phyloP scores from a whole-genome alignment of 2,113 vertebrate species.

The Chionodraco myersi region DNA sequence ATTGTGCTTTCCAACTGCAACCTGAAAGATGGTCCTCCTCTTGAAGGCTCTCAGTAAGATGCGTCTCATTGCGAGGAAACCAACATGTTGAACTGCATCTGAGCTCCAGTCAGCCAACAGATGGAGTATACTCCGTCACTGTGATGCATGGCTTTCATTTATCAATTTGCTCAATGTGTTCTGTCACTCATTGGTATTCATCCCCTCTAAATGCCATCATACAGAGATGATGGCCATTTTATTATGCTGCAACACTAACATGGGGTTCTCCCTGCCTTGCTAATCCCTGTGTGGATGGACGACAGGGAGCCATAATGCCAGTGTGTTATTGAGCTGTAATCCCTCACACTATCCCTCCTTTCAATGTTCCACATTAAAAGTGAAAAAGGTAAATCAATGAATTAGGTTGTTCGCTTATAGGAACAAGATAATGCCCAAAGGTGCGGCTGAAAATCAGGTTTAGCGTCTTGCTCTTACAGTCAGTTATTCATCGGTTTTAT shows the following conservation, averaged over 20 bases:
- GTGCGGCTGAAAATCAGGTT: conserved; percentile 10
- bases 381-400: conserved; percentile 45
- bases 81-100: conserved; percentile 47
- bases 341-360: conserved; percentile 45
- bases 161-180: conserved; percentile 63
- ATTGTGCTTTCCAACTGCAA: neutral
- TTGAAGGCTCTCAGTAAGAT: conserved; percentile 23
- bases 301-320: conserved; percentile 52
- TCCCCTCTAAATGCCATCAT: conserved; percentile 66
- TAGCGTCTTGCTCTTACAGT: conserved; percentile 4
- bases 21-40: conserved; percentile 2
- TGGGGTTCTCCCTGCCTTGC: conserved; percentile 40
- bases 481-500: conserved; percentile 41
- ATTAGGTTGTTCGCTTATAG: conserved; percentile 25
- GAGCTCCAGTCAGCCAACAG: conserved; percentile 64
- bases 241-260: conserved; percentile 61
- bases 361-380: conserved; percentile 46
- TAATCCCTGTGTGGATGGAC: conserved; percentile 65
- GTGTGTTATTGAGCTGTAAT: conserved; percentile 67
- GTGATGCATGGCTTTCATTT: conserved; percentile 76
- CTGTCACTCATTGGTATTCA: conserved; percentile 73
- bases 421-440: conserved; percentile 41
- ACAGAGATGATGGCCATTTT: conserved; percentile 59
- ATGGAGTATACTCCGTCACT: conserved; percentile 68
- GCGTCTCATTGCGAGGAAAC: conserved; percentile 29